phyloP scores from a whole-genome alignment of 1,140 invertebrate genomes.

The Diachasmimorpha longicaudata region DNA sequence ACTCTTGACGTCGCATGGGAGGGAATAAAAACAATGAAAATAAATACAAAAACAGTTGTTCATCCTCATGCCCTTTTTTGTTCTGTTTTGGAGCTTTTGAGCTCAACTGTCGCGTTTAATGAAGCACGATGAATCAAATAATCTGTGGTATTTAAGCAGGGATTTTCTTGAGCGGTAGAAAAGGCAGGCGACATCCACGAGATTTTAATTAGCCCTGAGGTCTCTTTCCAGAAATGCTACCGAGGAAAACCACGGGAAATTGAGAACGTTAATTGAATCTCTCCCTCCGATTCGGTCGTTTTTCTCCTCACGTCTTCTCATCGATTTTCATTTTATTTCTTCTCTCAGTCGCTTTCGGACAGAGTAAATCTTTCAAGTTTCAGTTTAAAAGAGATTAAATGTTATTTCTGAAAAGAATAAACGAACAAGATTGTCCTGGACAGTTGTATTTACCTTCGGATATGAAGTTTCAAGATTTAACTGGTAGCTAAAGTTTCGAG shows the following conservation, averaged over 20 bases:
- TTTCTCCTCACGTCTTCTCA: not conserved
- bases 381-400: constrained; percentile 5
- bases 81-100: not conserved
- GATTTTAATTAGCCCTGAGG: constrained; percentile 26
- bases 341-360: not conserved
- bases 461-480: not conserved
- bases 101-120: constrained; percentile 15
- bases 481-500: not conserved
- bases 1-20: too few relatives aligned
- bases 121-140: constrained; percentile 25
- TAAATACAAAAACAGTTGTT: too few relatives aligned
- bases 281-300: not conserved
- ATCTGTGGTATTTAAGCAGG: constrained; percentile 12
- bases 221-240: not conserved
- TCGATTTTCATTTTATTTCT: constrained; percentile 7
- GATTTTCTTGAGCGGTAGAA: not conserved
- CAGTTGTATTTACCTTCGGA: not conserved
- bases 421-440: not conserved
- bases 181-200: constrained; percentile 4
- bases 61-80: too few relatives aligned
- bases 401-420: constrained; percentile 2
- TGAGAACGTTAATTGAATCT: not conserved
- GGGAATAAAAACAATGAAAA: too few relatives aligned
- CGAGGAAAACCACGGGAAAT: constrained; percentile 14
- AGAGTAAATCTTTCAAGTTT: not conserved